phyloP scores from a whole-genome alignment of 2,888 invertebrate genomes.

The Papilio elwesi region DNA sequence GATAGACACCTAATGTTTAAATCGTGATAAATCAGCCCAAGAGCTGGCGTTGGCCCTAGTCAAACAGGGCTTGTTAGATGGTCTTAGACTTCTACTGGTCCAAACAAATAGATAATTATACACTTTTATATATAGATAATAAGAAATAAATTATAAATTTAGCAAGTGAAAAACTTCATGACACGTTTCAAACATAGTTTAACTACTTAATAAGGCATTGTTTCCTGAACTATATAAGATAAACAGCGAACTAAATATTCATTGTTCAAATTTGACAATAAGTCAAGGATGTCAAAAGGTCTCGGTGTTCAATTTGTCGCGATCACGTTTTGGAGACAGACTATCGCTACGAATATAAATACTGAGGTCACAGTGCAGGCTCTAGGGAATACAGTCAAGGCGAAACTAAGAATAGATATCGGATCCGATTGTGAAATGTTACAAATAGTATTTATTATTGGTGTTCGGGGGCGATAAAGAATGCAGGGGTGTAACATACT shows the following conservation, averaged over 20 bases:
- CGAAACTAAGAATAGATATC: conserved; percentile 40
- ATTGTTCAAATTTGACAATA: conserved; percentile 71
- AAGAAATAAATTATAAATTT: too few relatives aligned
- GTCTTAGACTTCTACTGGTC: background rate
- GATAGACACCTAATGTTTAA: conserved; percentile 69
- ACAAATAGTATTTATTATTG: too few relatives aligned
- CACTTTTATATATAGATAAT: background rate
- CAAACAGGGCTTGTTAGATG: conserved; percentile 25
- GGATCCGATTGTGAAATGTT: background rate
- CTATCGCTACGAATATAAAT: conserved; percentile 54
- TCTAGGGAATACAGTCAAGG: conserved; percentile 62
- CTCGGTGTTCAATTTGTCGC: conserved; percentile 75
- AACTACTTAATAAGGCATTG: conserved; percentile 43
- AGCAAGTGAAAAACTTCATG: conserved; percentile 5
- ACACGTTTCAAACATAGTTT: conserved; percentile 43
- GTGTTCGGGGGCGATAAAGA: conserved; percentile 40
- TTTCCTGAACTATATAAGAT: conserved; percentile 57
- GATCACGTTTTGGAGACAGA: conserved; percentile 67
- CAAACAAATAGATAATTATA: conserved; percentile 2
- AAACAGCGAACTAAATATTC: conserved; percentile 58
- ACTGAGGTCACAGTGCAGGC: conserved; percentile 59
- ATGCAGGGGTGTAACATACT: conserved; percentile 48
- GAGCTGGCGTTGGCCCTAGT: conserved; percentile 33
- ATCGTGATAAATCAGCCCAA: conserved; percentile 71
- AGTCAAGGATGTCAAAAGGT: conserved; percentile 73